Base-by-base conservation (phyloP, 1,140 invertebrate species). In the Papilio polyxenes region DNA sequence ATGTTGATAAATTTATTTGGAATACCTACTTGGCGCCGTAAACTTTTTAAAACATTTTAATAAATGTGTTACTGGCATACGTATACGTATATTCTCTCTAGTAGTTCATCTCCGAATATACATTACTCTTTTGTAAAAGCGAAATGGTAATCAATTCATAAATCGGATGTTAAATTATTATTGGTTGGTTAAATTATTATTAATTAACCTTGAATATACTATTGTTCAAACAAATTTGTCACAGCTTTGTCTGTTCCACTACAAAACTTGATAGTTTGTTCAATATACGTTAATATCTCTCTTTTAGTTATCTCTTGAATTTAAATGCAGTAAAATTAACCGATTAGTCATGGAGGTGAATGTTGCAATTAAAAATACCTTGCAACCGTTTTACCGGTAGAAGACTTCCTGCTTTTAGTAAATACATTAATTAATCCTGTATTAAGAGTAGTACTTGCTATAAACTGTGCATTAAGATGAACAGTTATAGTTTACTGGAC, bases 381-480 rank as follows among this genome's bases (percentile, higher is more conserved):
- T 37, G 31, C 2, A 37, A 72, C 65, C 10, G 31, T 72, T 72
- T 72, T 72, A 72, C 65, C 65, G 65, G 65, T 72, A 72, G 65
- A 72, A 72, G 31, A 72, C 65, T 72, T 72, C 65, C 65, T 72
- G 65, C 65, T 72, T 72, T 72, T 65, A 65, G 62, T 65, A 65
- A 72, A 72, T 5, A 37, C 31, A 40, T 37, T 40, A 37, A 72
- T 72, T 37, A 72, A 72, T 72, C 65, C 13, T 40, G 65, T 40
- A 31, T 31, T 72, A 72, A 72, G 20, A 65, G 65, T 4, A 72
- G 23, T 11, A 31, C 13, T 72, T 7, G 31, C 65, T 65, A 31
- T 72, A 37, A 72, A 72, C 8, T 72, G 13, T 72, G 31, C 65
- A 72, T 72, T 72, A 72, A 72, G 31, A 72, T 72, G 23, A 6